These are phyloP conservation scores for Ammodramus savannarum DNA, from an alignment of 2,113 vertebrate genomes.

Conservation along the genomic window DNA sequence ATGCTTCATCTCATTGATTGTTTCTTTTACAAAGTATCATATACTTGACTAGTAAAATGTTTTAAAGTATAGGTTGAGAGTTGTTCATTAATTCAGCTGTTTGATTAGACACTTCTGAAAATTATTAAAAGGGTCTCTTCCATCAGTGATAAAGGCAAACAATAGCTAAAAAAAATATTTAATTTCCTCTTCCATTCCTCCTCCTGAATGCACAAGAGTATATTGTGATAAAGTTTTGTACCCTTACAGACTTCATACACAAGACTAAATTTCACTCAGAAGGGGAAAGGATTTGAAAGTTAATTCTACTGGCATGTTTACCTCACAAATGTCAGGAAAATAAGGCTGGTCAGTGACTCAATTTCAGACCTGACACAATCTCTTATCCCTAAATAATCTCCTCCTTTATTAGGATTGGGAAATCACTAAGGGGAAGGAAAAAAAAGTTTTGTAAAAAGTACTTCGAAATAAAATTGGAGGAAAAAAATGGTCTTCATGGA, in stretches of 20 bases:
- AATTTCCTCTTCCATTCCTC: background rate
- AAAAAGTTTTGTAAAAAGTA: background rate
- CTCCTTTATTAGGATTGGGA: background rate
- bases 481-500: background rate
- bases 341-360: background rate
- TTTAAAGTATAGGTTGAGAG: background rate
- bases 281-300: background rate
- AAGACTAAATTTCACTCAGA: background rate
- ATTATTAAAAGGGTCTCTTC: background rate
- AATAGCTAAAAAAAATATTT: background rate
- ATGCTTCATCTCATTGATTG: background rate
- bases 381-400: background rate
- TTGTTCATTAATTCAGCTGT: background rate
- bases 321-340: background rate
- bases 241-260: background rate
- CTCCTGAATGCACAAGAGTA: background rate
- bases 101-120: background rate
- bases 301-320: background rate
- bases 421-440: background rate
- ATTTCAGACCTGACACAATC: background rate
- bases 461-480: background rate
- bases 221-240: background rate
- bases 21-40: background rate
- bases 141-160: background rate
- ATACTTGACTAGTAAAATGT: background rate